Evolutionary conservation across 2,888 invertebrate genomes (phyloP).

Genomic region (Eristalis tenax): DNA sequence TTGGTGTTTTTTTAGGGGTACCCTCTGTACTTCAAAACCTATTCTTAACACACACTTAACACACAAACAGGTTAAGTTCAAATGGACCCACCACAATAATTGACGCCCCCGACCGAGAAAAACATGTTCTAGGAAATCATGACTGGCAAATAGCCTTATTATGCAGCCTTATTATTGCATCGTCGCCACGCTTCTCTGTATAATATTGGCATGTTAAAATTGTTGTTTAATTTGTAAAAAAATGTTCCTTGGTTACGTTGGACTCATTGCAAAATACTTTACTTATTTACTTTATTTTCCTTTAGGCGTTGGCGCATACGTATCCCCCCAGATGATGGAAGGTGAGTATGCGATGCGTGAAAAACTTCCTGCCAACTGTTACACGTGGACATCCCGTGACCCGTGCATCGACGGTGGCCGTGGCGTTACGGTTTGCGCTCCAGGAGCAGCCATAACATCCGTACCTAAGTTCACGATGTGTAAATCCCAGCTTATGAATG

Average conservation of each 20-base stretch:
- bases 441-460: slow-evolving; percentile 96
- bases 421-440: slow-evolving; percentile 95
- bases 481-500: slow-evolving; percentile 95
- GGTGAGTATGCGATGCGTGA: slow-evolving; percentile 96
- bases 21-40: no score
- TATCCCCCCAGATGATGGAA: slow-evolving; percentile 98
- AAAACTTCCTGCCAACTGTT: slow-evolving; percentile 91
- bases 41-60: no score
- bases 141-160: neutral
- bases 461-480: slow-evolving; percentile 95
- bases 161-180: neutral
- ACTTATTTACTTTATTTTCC: neutral
- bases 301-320: slow-evolving; percentile 95
- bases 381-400: slow-evolving; percentile 95
- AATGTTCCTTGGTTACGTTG: neutral
- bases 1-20: no score
- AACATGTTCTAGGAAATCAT: neutral
- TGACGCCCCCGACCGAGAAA: no score
- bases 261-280: slow-evolving; percentile 11
- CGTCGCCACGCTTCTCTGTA: neutral
- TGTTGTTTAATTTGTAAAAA: neutral
- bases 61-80: no score
- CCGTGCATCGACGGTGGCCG: slow-evolving; percentile 94
- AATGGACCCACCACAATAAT: no score
- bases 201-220: neutral